Conservation (phyloP, 2,888 invertebrate genomes). For the Netelia virgata region DNA sequence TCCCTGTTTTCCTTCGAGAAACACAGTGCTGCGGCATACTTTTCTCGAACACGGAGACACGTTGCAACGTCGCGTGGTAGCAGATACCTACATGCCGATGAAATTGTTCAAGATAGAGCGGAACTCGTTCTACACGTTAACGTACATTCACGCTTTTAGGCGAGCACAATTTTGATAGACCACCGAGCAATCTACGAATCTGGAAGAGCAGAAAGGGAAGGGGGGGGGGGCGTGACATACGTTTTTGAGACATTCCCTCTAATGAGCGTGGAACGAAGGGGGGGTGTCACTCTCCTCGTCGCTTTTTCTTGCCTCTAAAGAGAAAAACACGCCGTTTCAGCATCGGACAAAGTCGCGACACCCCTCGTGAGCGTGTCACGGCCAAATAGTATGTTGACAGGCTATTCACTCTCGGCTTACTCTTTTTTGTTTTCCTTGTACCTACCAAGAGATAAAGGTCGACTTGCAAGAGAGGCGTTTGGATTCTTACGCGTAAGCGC, state of each 20-base stretch:
- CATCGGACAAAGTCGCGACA: slow-evolving; percentile 73
- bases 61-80: not conserved
- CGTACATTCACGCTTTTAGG: not conserved
- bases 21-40: not conserved
- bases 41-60: not conserved
- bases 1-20: not conserved
- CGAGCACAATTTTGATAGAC: not conserved
- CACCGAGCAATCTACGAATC: not conserved
- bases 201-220: slow-evolving; percentile 40
- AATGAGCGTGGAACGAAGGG: slow-evolving; percentile 80
- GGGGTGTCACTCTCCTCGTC: slow-evolving; percentile 74
- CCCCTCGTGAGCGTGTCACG: slow-evolving; percentile 70
- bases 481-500: too few species aligned
- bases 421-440: slow-evolving; percentile 46
- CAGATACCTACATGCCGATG: not conserved
- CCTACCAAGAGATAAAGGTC: slow-evolving; percentile 9
- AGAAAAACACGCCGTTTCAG: slow-evolving; percentile 42
- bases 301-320: slow-evolving; percentile 54
- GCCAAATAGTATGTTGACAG: slow-evolving; percentile 80
- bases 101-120: not conserved
- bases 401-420: slow-evolving; percentile 75
- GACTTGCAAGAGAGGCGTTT: slow-evolving; percentile 53
- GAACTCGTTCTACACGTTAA: not conserved
- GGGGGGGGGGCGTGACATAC: slow-evolving; percentile 74
- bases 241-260: slow-evolving; percentile 74